Evolutionary conservation across 2,113 vertebrate genomes (phyloP).

Genomic region (Hydrochoerus hydrochaeris): DNA sequence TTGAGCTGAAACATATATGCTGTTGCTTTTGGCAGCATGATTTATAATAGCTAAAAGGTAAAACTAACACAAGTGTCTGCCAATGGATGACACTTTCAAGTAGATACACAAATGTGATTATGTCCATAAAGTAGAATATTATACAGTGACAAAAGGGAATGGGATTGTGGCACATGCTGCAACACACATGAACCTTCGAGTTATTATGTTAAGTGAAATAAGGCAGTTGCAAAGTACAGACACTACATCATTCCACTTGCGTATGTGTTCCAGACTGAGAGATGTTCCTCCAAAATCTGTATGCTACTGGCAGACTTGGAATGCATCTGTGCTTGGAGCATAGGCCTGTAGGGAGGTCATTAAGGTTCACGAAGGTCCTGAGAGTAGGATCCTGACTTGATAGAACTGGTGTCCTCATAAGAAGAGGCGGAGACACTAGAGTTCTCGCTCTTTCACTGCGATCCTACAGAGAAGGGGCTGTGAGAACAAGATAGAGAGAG

Average conservation of each 20-base stretch:
- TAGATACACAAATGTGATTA: too few species aligned
- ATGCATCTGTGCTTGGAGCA: neutral
- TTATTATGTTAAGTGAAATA: neutral
- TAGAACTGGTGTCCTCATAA: neutral
- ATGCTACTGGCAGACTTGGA: fast-evolving
- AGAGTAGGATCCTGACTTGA: neutral
- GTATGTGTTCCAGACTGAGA: neutral
- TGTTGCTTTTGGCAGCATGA: neutral
- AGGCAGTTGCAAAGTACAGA: neutral
- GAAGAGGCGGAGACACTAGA: neutral
- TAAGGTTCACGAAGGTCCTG: too few species aligned
- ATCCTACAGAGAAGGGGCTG: neutral
- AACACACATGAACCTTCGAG: neutral
- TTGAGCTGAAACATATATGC: neutral
- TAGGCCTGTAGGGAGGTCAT: neutral
- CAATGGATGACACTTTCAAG: neutral
- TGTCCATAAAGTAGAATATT: neutral
- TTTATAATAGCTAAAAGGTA: neutral
- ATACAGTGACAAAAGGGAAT: neutral
- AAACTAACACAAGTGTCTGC: neutral
- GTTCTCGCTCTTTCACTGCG: neutral
- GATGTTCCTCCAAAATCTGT: fast-evolving
- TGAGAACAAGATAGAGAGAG: neutral
- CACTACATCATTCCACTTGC: neutral
- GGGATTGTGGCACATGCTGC: neutral